Evolutionary conservation across 2,888 invertebrate genomes (phyloP).

Genomic region (Apomyelois bistriatella): DNA sequence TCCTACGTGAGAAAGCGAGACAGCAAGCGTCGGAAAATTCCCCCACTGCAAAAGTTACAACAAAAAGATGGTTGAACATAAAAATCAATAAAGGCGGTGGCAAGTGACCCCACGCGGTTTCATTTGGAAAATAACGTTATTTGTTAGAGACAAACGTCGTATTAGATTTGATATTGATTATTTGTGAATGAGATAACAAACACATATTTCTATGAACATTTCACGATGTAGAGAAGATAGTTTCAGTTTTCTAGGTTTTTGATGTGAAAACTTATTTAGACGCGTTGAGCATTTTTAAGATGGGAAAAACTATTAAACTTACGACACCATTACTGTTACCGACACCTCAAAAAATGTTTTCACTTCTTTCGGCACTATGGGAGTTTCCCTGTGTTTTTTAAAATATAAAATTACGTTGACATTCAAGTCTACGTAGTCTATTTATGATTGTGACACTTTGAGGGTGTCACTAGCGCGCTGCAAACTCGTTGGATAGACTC

Average conservation of each 20-base stretch:
- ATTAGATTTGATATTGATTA: not conserved
- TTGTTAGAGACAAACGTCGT: not conserved
- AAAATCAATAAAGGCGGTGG: conserved; percentile 52
- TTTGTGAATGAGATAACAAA: not conserved
- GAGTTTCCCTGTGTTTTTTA: no score
- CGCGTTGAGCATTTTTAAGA: no score
- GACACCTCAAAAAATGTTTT: no score
- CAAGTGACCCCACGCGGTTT: conserved; percentile 28
- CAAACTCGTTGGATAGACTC: no score
- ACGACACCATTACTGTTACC: no score
- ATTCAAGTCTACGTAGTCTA: no score
- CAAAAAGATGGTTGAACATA: conserved; percentile 46
- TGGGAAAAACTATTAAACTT: no score
- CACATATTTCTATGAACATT: not conserved
- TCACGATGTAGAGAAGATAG: not conserved
- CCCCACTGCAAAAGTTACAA: conserved; percentile 41
- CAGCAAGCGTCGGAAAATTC: conserved; percentile 26
- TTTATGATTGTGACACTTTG: no score
- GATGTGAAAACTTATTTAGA: no score
- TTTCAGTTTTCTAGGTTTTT: not conserved
- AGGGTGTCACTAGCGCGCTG: no score
- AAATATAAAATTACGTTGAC: no score
- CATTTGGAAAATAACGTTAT: conserved; percentile 13
- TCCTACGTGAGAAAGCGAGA: conserved; percentile 38
- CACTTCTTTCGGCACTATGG: no score